Evolutionary conservation across 2,888 invertebrate species (phyloP).

Genomic region (Paralinhomoeus sp.): DNA sequence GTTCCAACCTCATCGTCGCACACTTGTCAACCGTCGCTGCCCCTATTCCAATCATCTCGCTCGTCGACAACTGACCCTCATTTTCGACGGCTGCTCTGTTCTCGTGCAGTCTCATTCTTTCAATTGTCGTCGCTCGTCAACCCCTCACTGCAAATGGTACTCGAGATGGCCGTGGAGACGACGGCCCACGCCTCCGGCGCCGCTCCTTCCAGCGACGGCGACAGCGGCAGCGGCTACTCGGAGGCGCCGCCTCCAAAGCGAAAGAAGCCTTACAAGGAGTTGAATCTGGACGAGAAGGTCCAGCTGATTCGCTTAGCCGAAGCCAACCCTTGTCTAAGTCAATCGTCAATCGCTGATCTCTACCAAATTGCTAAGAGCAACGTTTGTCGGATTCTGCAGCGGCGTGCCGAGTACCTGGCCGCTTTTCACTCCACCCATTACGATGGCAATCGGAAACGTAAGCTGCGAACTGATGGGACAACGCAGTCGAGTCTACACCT

Average conservation of each 20-base stretch:
- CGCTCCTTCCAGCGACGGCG: neutral
- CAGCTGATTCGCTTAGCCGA: conserved; percentile 18
- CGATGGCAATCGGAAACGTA: conserved; percentile 13
- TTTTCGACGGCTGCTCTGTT: no score
- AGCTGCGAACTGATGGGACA: conserved; percentile 9
- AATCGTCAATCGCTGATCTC: conserved; percentile 16
- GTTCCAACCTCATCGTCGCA: no score
- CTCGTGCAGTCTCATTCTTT: no score
- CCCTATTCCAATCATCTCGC: no score
- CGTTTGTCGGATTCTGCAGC: conserved; percentile 19
- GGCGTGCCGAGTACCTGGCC: conserved; percentile 15
- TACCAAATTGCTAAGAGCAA: conserved; percentile 20
- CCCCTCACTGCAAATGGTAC: no score
- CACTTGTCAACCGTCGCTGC: no score
- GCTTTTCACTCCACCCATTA: conserved; percentile 10
- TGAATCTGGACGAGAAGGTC: conserved; percentile 19
- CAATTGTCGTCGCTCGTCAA: no score
- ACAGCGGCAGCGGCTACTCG: no score
- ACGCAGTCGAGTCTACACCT: no score
- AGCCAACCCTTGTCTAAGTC: conserved; percentile 14
- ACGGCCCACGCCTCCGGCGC: neutral
- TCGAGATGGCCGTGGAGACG: no score
- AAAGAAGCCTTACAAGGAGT: conserved; percentile 19
- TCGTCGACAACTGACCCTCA: no score
- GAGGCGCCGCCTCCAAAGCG: neutral